Percentiles rank a stretch among this genome's conserved stretches.
Conservation (phyloP, 2,113 vertebrate genomes). For the Alligator sinensis region DNA sequence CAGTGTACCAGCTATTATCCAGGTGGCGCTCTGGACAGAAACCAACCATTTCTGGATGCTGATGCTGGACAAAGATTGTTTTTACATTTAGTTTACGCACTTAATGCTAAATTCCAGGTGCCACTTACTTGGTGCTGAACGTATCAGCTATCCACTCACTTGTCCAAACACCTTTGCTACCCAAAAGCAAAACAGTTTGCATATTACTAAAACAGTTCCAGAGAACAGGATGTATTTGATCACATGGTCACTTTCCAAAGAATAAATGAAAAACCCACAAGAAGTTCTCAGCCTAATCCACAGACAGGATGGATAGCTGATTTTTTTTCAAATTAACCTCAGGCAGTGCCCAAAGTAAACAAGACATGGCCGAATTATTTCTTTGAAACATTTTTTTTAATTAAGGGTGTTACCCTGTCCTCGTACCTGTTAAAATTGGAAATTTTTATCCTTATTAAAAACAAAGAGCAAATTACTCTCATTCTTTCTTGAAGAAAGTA, state of each 20-base stretch:
- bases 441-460: background rate
- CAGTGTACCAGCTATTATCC: constrained; percentile 29
- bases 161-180: constrained; percentile 42
- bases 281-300: background rate
- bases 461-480: background rate
- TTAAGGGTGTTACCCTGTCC: background rate
- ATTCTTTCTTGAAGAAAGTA: background rate
- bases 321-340: background rate
- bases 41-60: constrained; percentile 28
- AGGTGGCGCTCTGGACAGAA: constrained; percentile 19
- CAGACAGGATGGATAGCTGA: background rate
- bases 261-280: background rate
- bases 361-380: background rate
- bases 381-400: background rate
- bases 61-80: constrained; percentile 37
- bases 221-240: background rate
- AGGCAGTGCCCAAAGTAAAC: background rate
- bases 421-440: background rate
- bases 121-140: constrained; percentile 1
- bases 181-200: constrained; percentile 4
- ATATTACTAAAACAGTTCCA: background rate
- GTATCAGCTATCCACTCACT: background rate
- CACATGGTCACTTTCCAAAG: background rate
- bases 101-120: constrained; percentile 54
- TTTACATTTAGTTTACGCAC: constrained; percentile 27